Base-by-base conservation (phyloP, 2,113 vertebrate species). In the Neoarius graeffei region DNA sequence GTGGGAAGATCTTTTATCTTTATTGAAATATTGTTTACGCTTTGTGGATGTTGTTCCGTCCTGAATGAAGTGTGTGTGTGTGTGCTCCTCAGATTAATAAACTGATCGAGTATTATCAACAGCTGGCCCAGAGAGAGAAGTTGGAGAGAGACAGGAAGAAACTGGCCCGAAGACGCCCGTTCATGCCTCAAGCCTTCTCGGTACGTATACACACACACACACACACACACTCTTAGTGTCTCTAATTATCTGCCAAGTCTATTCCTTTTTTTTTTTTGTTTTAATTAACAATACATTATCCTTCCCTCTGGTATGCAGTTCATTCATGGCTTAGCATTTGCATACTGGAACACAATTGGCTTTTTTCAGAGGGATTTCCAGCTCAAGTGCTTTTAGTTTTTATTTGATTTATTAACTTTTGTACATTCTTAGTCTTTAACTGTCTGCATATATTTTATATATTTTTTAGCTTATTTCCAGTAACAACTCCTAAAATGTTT, bases 21-120 rank as follows among this genome's bases (percentile, higher is more conserved):
- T 77, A 62, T 42, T 60, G 23, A 19, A 11, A 62, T 3, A 6
- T 54, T 4, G 54, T 66, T 66, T 66, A 25, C 5, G 52, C 54
- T 35, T 6, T 11, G 8, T 56, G 25, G 60, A 20, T 8, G 30
- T 60, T 10, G 25, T 57, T 59, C 7, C 64, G 0, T 66, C 19
- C n/a, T 35, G 8, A 74, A 14, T 60, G 11, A 30, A 57, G 5
- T 4, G 9, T 81, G n/a, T 17, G 10, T 83, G 83, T 42, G 10
- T 50, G 56, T 81, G 60, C 86, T 86, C 87, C 91, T 7, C 94
- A 99, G 98, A 98, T 99, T 94, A 97, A 97, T 94, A 99, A 99
- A 84, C 93, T 99, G 93, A 96, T 99, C 10, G 98, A 99, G 92
- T 99, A 98, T 95, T 99, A 99, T 91, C 98, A 99, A 92, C 98